These are phyloP conservation scores for Pedetes capensis DNA, from an alignment of 2,113 vertebrate species.

Conservation along the genomic window DNA sequence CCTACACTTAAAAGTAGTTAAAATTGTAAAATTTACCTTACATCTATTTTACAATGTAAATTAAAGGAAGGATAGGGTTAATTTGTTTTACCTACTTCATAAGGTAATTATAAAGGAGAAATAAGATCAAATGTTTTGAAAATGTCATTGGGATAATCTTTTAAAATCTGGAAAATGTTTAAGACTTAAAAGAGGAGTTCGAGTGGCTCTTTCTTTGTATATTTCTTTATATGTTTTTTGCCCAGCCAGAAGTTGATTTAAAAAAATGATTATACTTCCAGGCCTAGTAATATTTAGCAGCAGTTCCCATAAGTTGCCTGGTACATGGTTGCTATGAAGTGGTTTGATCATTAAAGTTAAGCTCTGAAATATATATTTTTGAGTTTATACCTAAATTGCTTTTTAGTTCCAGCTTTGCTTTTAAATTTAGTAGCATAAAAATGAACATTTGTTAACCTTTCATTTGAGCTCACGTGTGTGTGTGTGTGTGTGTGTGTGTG, in stretches of 20 bases:
- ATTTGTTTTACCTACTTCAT: not conserved
- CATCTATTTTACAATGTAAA: constrained; percentile 4
- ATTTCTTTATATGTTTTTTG: not conserved
- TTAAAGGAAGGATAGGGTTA: not conserved
- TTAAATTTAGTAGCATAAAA: constrained; percentile 20
- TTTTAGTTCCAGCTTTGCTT: not conserved
- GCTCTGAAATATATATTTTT: not conserved
- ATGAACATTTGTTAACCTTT: not conserved
- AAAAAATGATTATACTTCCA: not conserved
- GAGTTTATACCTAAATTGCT: not conserved
- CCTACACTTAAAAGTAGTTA: not conserved
- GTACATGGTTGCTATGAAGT: not conserved
- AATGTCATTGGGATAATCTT: not conserved
- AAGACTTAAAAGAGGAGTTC: not conserved
- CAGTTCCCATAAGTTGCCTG: not conserved
- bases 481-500: no score
- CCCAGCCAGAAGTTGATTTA: not conserved
- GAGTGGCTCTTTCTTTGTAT: not conserved
- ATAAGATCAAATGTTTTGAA: not conserved
- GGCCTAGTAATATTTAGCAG: not conserved
- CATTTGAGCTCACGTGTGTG: not conserved
- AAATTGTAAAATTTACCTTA: not conserved
- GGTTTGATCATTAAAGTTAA: constrained; percentile 6
- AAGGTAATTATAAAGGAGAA: not conserved
- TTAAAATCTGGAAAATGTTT: not conserved